Base-by-base conservation (phyloP, 2,113 vertebrate genomes). In the Melanotaenia duboulayi region DNA sequence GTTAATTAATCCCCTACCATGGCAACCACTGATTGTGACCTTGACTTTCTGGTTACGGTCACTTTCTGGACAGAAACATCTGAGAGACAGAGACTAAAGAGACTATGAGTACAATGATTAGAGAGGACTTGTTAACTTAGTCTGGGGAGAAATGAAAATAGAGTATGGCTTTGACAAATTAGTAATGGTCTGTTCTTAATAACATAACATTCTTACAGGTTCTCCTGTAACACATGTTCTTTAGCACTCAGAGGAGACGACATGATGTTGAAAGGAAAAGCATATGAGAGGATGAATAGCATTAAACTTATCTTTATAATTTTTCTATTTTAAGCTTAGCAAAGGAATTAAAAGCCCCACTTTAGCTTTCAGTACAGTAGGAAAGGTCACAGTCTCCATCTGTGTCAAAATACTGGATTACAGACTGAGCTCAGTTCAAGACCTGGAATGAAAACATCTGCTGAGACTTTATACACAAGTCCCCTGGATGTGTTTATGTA, bases 371-470 rank as follows among this genome's bases (percentile, higher is more conserved):
- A 69, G 54, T 4, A 22, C 16, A 68, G 52, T 22, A 39, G 25
- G 24, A 78, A 70, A 60, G 57, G 56, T 17, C 25, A 66, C 14
- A 68, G 28, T 48, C 35, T 60, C 22, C 25, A 48, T 66, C 56
- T 64, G n/a, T 9, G 66, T n/a, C 28, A 24, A 10, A 46, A 22
- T 20, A 58, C 42, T 42, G 42, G 60, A 52, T 16, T 49, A 55
- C n/a, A 76, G 56, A 20, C 24, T 48, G 23, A 58, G 20, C 35
- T 63, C 50, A 65, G 69, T 65, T 56, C 50, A 40, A 22, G 4
- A 35, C 57, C 28, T 71, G 32, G 14, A 1, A 49, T 46, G 20
- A 56, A 71, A 71, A 82, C 67, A 57, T 61, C 40, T 52, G 44
- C 12, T 69, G 14, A 66, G 52, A 64, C 52, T 65, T 54, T 1